Percentiles rank a stretch among this genome's conserved stretches.
These are phyloP conservation scores for Andrena marginata DNA, from an alignment of 2,888 invertebrate genomes.

Conservation along the genomic window DNA sequence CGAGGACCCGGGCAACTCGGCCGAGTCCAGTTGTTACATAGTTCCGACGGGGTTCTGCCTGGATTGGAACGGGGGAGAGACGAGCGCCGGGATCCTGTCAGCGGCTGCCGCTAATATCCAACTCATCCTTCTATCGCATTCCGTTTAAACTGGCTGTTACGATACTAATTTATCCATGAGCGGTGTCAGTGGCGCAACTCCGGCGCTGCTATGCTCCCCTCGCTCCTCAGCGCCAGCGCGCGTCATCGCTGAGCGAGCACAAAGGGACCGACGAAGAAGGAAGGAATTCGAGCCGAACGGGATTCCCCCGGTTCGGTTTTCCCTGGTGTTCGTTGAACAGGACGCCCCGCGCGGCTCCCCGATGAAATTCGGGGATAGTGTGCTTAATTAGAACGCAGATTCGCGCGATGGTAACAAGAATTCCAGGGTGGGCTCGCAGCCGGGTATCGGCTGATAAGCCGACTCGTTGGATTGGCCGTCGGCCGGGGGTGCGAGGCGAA, in stretches of 20 bases:
- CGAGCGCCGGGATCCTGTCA: background rate
- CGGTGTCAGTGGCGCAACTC: too few relatives aligned
- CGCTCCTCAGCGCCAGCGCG: too few relatives aligned
- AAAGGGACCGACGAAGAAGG: constrained; percentile 10
- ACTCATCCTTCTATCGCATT: background rate
- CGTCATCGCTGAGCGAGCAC: background rate
- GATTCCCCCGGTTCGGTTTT: background rate
- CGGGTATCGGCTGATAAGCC: constrained; percentile 71
- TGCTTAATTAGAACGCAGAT: constrained; percentile 41
- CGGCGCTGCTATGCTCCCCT: background rate
- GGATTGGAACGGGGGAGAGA: background rate
- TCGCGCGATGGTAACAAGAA: constrained; percentile 52
- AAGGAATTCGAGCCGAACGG: background rate
- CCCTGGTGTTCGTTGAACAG: background rate
- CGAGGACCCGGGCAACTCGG: background rate
- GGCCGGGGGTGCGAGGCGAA: constrained; percentile 10
- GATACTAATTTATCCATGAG: background rate
- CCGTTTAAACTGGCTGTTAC: constrained; percentile 1
- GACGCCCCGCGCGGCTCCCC: background rate
- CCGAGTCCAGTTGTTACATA: background rate
- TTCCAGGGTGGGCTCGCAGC: constrained; percentile 6
- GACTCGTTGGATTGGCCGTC: constrained; percentile 73
- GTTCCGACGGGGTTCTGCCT: background rate
- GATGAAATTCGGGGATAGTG: constrained; percentile 26
- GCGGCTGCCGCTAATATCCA: background rate